Percentiles rank a stretch among this genome's conserved stretches.
Evolutionary conservation across 1,140 invertebrate genomes (phyloP).

Genomic region (Eueides isabella): DNA sequence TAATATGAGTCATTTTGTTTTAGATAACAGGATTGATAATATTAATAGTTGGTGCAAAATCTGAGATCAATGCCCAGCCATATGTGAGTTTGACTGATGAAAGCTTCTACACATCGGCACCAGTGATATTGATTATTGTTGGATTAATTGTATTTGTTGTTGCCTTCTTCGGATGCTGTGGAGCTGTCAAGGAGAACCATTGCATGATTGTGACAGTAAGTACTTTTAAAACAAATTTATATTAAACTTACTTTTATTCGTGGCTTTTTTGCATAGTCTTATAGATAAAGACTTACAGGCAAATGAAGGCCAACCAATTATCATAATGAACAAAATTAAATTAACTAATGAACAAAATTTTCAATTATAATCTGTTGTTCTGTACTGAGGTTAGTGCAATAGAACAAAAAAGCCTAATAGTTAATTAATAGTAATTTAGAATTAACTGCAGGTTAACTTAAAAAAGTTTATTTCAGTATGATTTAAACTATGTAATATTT

Average conservation of each 20-base stretch:
- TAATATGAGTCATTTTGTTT: conserved; percentile 48
- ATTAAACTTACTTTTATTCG: no score
- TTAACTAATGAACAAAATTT: no score
- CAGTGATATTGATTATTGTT: conserved; percentile 91
- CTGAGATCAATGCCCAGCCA: conserved; percentile 86
- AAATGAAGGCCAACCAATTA: no score
- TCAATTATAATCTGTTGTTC: no score
- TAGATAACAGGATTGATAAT: conserved; percentile 90
- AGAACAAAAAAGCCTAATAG: no score
- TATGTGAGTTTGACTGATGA: conserved; percentile 81
- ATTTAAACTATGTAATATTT: no score
- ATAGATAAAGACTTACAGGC: background rate
- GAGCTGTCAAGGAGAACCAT: conserved; percentile 92
- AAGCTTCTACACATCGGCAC: conserved; percentile 86
- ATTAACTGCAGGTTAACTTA: no score
- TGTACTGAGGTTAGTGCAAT: no score
- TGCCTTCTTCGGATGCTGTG: conserved; percentile 95
- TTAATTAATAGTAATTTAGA: no score
- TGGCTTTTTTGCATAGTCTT: background rate
- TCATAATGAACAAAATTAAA: no score
- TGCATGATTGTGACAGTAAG: conserved; percentile 93
- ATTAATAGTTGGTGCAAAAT: conserved; percentile 87
- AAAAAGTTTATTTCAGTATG: no score
- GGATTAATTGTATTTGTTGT: conserved; percentile 92
- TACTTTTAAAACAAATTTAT: conserved; percentile 27